Conservation (phyloP, 23 tunicate genomes). For the Aplidium turbinatum region DNA sequence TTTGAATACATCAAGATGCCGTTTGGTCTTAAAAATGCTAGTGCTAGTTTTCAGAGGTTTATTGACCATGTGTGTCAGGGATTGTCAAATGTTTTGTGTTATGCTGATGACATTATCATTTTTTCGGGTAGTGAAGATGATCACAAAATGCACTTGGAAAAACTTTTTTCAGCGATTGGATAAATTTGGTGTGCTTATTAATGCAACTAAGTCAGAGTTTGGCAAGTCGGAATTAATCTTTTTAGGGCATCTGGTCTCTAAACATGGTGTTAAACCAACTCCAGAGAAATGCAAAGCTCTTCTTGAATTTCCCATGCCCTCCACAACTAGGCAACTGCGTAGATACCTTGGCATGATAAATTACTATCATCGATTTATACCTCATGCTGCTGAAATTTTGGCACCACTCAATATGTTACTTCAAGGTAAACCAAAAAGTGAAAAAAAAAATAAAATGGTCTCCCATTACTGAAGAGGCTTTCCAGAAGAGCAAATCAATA, state of each 20-base stretch:
- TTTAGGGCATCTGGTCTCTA: constrained; percentile 5
- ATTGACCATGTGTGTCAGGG: constrained; percentile 37
- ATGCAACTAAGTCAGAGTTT: constrained; percentile 22
- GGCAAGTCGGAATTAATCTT: constrained; percentile 15
- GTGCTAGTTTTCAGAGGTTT: constrained; percentile 37
- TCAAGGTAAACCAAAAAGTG: neutral
- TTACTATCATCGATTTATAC: constrained; percentile 6
- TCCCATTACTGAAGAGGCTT: no score
- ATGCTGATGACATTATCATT: constrained; percentile 39
- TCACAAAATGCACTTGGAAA: constrained; percentile 14
- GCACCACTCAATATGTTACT: neutral
- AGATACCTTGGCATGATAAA: neutral
- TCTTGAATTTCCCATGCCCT: neutral
- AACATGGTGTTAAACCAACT: constrained; percentile 1
- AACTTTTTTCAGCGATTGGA: constrained; percentile 23
- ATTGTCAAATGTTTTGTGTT: constrained; percentile 14
- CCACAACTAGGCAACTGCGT: neutral
- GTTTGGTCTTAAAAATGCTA: constrained; percentile 40
- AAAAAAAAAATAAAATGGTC: no score
- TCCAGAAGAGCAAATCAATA: no score
- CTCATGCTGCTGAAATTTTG: neutral
- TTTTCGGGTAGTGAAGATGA: constrained; percentile 5
- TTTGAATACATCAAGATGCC: constrained; percentile 35
- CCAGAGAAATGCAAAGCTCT: constrained; percentile 1
- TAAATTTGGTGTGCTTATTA: constrained; percentile 19